These are phyloP conservation scores for Marisa cornuarietis DNA, from an alignment of 1,140 invertebrate genomes.

Conservation along the genomic window DNA sequence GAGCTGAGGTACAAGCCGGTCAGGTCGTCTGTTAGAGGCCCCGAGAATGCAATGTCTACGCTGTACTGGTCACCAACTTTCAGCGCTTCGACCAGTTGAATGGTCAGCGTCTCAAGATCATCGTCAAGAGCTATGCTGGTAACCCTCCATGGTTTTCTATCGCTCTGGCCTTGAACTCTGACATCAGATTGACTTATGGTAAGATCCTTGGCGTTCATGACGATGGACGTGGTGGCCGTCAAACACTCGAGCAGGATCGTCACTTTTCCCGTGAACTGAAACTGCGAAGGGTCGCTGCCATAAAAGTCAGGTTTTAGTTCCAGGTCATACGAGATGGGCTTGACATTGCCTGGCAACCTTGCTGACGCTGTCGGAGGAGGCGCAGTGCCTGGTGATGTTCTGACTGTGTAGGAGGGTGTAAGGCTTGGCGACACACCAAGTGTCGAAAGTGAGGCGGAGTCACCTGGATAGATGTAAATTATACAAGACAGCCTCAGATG, in stretches of 20 bases:
- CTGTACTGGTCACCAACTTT: conserved; percentile 70
- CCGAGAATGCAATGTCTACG: conserved; percentile 75
- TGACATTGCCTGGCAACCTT: conserved; percentile 47
- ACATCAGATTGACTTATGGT: conserved; percentile 17
- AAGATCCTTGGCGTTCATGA: conserved; percentile 71
- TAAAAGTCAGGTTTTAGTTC: conserved; percentile 55
- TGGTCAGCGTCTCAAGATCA: conserved; percentile 75
- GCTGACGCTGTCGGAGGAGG: not conserved
- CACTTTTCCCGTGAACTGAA: conserved; percentile 76
- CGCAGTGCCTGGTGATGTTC: not conserved
- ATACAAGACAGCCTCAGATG: no score
- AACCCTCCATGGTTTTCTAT: conserved; percentile 15
- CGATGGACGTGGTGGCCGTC: conserved; percentile 72
- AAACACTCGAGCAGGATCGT: conserved; percentile 73
- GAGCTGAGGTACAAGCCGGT: conserved; percentile 54
- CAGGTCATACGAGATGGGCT: conserved; percentile 54
- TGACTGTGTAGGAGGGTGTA: no score
- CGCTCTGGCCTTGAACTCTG: not conserved
- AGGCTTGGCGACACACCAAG: no score
- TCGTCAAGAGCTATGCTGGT: conserved; percentile 66
- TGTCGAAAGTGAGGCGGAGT: no score
- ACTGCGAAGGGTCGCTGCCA: conserved; percentile 37
- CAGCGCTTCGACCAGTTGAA: conserved; percentile 69
- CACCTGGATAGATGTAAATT: no score
- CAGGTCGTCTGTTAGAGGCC: conserved; percentile 77